These are phyloP conservation scores for Drosophila eohydei DNA, from an alignment of 2,888 invertebrate genomes.

Conservation along the genomic window DNA sequence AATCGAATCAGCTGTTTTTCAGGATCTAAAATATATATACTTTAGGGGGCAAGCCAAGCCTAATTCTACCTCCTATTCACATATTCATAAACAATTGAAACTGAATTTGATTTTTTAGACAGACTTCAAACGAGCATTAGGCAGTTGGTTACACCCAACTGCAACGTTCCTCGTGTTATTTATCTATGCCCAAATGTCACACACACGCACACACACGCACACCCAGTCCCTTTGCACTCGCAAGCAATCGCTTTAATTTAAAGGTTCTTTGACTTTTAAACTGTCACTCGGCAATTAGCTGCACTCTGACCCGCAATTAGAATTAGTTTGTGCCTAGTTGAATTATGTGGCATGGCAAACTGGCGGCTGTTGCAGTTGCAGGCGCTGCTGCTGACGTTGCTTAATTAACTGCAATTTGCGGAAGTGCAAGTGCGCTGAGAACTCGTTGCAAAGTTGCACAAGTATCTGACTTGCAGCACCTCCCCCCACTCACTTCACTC, in stretches of 20 bases:
- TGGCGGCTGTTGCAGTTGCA: constrained; percentile 8
- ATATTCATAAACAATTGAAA: neutral
- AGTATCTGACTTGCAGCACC: neutral
- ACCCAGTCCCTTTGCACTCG: neutral
- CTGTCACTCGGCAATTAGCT: constrained; percentile 69
- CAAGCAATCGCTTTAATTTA: constrained; percentile 50
- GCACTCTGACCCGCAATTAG: constrained; percentile 75
- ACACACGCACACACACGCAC: neutral
- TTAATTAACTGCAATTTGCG: constrained; percentile 73
- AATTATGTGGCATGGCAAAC: constrained; percentile 54
- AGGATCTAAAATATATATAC: neutral
- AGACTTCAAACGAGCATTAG: neutral
- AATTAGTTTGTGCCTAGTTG: constrained; percentile 43
- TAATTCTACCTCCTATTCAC: neutral
- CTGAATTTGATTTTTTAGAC: neutral
- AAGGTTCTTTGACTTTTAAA: constrained; percentile 70
- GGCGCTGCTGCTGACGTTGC: constrained; percentile 27
- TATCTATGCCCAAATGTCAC: constrained; percentile 22
- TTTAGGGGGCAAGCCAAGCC: neutral
- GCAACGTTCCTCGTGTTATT: neutral
- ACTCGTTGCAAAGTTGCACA: constrained; percentile 38
- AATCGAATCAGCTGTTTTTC: neutral
- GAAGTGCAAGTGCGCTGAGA: constrained; percentile 38
- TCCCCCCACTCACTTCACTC: neutral
- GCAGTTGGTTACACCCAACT: neutral